Conservation (phyloP, 2,797 vertebrate species). For the Artibeus lituratus region DNA sequence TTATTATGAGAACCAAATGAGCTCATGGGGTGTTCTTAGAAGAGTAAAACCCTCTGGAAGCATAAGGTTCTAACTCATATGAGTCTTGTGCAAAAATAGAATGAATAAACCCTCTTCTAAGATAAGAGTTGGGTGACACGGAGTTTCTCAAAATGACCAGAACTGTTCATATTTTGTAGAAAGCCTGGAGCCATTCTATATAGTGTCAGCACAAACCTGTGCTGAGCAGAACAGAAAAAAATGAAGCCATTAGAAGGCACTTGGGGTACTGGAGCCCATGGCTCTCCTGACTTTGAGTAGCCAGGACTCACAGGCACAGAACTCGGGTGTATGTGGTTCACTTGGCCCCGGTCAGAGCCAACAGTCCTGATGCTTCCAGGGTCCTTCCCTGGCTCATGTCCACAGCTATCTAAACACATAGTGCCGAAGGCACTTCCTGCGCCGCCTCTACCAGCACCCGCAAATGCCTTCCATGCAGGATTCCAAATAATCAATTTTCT, state of each 20-base stretch:
- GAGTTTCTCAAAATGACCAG: neutral
- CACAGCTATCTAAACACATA: neutral
- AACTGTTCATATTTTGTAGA: neutral
- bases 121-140: neutral
- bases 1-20: neutral
- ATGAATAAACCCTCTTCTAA: neutral
- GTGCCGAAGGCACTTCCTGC: neutral
- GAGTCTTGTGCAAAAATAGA: neutral
- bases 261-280: neutral
- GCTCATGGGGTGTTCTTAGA: neutral
- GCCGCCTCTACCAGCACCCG: neutral
- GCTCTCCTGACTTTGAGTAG: neutral
- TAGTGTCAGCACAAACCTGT: neutral
- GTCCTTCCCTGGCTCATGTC: neutral
- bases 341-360: neutral
- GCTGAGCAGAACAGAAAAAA: neutral
- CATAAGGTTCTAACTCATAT: neutral
- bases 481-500: slow-evolving; percentile 54
- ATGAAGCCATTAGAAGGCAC: neutral
- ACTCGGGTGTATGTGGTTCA: neutral
- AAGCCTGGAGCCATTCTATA: neutral
- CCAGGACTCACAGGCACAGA: neutral
- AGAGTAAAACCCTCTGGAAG: slow-evolving; percentile 12
- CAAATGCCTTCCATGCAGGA: neutral
- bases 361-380: neutral